Percentiles rank a stretch among this genome's conserved stretches.
Evolutionary conservation across 2,888 invertebrate species (phyloP).

Genomic region (Drosophila bunnanda): DNA sequence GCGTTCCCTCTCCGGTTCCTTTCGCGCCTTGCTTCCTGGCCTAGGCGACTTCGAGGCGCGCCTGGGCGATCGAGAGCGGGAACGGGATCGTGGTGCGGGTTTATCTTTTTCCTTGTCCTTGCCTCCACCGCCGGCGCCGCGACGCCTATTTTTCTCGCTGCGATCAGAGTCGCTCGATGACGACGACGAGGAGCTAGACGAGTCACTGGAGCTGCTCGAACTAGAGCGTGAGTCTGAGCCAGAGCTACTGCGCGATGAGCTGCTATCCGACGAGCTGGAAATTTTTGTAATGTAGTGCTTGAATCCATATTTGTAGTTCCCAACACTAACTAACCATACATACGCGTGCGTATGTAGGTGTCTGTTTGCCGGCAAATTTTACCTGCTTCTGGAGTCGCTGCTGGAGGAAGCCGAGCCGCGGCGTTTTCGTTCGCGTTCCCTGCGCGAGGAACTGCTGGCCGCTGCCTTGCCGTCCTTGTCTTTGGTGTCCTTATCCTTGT

Average conservation of each 20-base stretch:
- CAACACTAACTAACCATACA: neutral
- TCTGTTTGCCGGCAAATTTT: conserved; percentile 17
- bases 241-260: conserved; percentile 90
- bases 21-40: conserved; percentile 65
- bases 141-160: conserved; percentile 74
- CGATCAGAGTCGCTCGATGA: conserved; percentile 89
- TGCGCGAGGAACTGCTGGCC: conserved; percentile 72
- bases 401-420: conserved; percentile 90
- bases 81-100: conserved; percentile 54
- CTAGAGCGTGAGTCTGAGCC: conserved; percentile 91
- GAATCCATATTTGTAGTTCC: conserved; percentile 3
- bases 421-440: conserved; percentile 85
- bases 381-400: conserved; percentile 92
- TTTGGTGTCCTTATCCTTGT: conserved; percentile 87
- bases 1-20: conserved; percentile 68
- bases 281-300: neutral
- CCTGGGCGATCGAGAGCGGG: conserved; percentile 65
- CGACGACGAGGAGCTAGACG: conserved; percentile 87
- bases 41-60: conserved; percentile 71
- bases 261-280: conserved; percentile 91
- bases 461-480: conserved; percentile 76
- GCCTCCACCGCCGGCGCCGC: conserved; percentile 43
- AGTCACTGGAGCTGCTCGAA: conserved; percentile 87
- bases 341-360: neutral
- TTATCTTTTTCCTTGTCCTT: conserved; percentile 52